Evolutionary conservation across 2,797 vertebrate species (phyloP), one percentile per base, ranked within the genome.

Genomic region (Neosilurus mollespiculum): DNA sequence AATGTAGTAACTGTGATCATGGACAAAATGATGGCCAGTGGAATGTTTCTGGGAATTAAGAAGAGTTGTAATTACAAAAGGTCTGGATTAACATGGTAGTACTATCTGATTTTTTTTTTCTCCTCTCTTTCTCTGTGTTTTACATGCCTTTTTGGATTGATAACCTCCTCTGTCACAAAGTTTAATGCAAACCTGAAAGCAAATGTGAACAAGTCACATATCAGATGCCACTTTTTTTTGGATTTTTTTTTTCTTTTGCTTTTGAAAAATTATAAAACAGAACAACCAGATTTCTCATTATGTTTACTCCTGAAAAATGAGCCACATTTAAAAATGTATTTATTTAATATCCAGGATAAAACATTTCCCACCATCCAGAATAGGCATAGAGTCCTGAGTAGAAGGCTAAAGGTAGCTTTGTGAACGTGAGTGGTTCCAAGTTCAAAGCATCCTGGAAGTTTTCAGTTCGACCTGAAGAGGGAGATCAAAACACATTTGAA

Each of bases 381-480:
- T 96, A 98, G 0, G 97, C 96, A 78, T 97, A 98, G 51, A 98
- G 94, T 70, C 96, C 96, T 0, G 96, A 95, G 4, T 96, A 98
- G 92, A 98, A 97, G 22, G 97, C 96, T 87, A 98, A 87, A 0
- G 97, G 97, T 37, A 98, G 71, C 83, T 90, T 93, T n/a, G 95
- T 94, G 89, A 96, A 64, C 9, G 91, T 94, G 49, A 96, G 43
- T 0, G 85, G 81, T 3, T 94, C 93, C 0, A 91, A 81, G 81
- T 96, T 92, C 81, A 98, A 97, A 20, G 94, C 94, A 8, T 95
- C 92, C 86, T 95, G 92, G 88, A 97, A 97, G 86, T 97, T 95
- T 72, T 95, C 93, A 0, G 95, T 96, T 83, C 92, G 93, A 76
- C 96, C 97, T 98, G 87, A 18, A 26, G 8, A 6, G 84, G 80